Evolutionary conservation across 2,797 vertebrate species (phyloP), one percentile per base, ranked within the genome.

Genomic region (Diplodus puntazzo): DNA sequence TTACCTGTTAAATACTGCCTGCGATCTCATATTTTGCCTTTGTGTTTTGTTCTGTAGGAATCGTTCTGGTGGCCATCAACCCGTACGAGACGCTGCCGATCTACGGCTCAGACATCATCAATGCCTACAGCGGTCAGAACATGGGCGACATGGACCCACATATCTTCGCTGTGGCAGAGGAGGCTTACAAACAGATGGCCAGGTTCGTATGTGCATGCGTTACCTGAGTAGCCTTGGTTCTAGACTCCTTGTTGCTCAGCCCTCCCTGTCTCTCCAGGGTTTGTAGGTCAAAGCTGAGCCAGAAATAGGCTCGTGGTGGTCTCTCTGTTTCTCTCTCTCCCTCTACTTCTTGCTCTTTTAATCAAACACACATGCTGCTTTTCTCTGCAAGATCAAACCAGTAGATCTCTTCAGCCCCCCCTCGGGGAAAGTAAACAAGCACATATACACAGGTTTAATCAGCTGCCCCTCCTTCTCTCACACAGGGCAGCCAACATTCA

Each of bases 121-220:
- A 99, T 59, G 98, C 98, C 0, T 99, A 99, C 93, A 99, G 98
- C 21, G 98, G 98, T 50, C 98, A 99, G 92, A 99, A 99, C 73
- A 99, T 99, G 98, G 98, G 98, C 14, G 98, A 99, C 88, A 99
- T 99, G 98, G 98, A 99, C 85, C 98, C 98, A 5, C 98, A 99
- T 85, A 99, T 99, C 92, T 99, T 99, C 49, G 98, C 98, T 0
- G 98, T 99, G 92, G 98, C 98, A 65, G 98, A 99, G 76, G 98
- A 99, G 87, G 97, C 98, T 1, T 99, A 99, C 84, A 99, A 99
- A 83, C 98, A 99, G 95, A 99, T 99, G 98, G 98, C 98, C 92
- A 98, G 98, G 98, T 99, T 83, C 84, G 97, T 95, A 69, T 69
- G 52, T 65, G 62, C 58, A 53, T 64, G 57, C 80, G 92, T 85